A percentile compares a stretch with the other conserved stretches of the same genome.
These are phyloP conservation scores for Cabera pusaria DNA, from an alignment of 2,888 invertebrate genomes.

Conservation along the genomic window DNA sequence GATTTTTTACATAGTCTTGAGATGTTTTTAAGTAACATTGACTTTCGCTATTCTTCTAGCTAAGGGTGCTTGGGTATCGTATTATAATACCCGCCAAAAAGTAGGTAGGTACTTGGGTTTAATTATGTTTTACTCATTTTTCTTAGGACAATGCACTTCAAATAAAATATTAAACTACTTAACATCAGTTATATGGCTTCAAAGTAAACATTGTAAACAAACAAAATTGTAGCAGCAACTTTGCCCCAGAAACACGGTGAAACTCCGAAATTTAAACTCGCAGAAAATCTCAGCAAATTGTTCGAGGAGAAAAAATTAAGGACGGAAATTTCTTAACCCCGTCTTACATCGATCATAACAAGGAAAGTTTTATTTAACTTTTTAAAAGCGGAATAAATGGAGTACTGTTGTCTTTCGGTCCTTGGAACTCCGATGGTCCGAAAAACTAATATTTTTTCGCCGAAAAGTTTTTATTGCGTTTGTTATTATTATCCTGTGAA, in stretches of 20 bases:
- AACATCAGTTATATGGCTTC: too few species aligned
- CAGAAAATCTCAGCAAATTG: slow-evolving; percentile 31
- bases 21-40: too few species aligned
- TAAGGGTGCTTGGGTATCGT: too few species aligned
- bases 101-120: too few species aligned
- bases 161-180: too few species aligned
- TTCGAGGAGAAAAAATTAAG: slow-evolving; percentile 18
- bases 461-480: slow-evolving; percentile 57
- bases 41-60: too few species aligned
- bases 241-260: slow-evolving; percentile 27
- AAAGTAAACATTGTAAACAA: background rate
- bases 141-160: too few species aligned
- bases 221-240: slow-evolving; percentile 36
- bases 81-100: too few species aligned
- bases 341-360: slow-evolving; percentile 35
- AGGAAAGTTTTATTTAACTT: slow-evolving; percentile 44
- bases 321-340: slow-evolving; percentile 20
- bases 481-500: slow-evolving; percentile 53
- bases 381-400: slow-evolving; percentile 44
- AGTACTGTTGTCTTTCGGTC: slow-evolving; percentile 52
- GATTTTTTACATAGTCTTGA: too few species aligned
- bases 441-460: slow-evolving; percentile 56
- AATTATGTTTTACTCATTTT: too few species aligned
- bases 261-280: slow-evolving; percentile 32
- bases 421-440: slow-evolving; percentile 46